Evolutionary conservation across 1,140 invertebrate genomes (phyloP).

Genomic region (Protaetia brevitarsis): DNA sequence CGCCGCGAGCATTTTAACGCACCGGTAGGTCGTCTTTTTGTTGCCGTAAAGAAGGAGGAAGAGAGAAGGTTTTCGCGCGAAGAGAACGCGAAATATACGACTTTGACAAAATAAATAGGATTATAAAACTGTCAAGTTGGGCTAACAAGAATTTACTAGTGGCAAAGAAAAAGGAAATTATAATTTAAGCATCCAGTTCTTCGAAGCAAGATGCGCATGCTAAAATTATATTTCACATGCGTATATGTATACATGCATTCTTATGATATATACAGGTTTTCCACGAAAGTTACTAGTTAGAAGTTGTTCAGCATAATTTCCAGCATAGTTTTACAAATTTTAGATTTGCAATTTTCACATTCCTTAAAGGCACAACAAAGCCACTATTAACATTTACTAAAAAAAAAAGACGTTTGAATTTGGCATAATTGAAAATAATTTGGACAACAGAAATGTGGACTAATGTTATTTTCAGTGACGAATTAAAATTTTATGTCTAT

Average conservation of each 20-base stretch:
- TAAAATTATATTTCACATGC: background rate
- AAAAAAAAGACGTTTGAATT: too few species aligned
- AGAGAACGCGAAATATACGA: background rate
- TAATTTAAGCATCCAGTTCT: background rate
- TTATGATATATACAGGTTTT: too few species aligned
- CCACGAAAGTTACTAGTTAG: too few species aligned
- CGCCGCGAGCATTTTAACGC: background rate
- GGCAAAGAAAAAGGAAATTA: background rate
- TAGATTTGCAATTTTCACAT: too few species aligned
- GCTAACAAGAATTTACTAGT: constrained; percentile 3
- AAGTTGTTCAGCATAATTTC: too few species aligned
- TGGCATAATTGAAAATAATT: too few species aligned
- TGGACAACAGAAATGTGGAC: too few species aligned
- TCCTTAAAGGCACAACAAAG: too few species aligned
- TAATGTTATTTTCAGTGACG: too few species aligned
- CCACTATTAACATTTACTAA: too few species aligned
- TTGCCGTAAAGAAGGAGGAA: background rate
- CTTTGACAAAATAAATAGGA: constrained; percentile 8
- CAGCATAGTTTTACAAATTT: too few species aligned
- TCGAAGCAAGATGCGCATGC: background rate
- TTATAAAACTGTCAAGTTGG: constrained; percentile 5
- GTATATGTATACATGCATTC: background rate
- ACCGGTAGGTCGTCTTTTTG: background rate
- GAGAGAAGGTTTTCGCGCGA: background rate
- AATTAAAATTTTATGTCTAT: too few species aligned